Conservation (phyloP, 2,797 vertebrate genomes). For the Acridotheres tristis region DNA sequence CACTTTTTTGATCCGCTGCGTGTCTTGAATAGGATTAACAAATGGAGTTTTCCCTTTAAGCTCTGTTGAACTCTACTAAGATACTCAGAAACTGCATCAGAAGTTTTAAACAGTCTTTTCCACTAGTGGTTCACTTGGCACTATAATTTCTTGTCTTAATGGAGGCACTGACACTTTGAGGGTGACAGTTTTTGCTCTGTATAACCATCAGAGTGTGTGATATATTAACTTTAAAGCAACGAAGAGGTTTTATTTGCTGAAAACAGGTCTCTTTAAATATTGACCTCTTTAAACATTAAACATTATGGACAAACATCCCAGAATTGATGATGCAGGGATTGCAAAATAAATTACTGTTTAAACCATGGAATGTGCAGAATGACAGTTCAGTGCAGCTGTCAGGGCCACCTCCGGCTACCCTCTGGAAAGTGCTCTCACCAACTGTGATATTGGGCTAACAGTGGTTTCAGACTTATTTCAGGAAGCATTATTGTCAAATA, state of each 20-base stretch:
- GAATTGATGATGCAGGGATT: conserved; percentile 53
- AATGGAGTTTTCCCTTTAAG: conserved; percentile 5
- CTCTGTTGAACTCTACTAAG: background rate
- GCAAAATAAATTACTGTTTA: conserved; percentile 73
- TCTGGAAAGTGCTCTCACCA: background rate
- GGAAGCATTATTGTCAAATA: background rate
- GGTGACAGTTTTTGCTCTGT: conserved; percentile 4
- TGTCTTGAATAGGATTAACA: conserved; percentile 10
- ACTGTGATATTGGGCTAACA: background rate
- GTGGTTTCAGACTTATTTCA: background rate
- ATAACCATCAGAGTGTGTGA: conserved; percentile 24
- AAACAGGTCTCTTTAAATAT: conserved; percentile 60
- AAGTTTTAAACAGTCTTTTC: background rate
- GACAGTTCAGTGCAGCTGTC: conserved; percentile 49
- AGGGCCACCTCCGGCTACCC: background rate
- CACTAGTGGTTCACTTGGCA: background rate
- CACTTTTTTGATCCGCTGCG: background rate
- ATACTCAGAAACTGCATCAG: background rate
- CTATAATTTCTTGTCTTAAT: background rate
- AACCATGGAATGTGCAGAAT: conserved; percentile 61
- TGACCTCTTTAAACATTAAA: conserved; percentile 68
- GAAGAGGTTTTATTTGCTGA: conserved; percentile 46
- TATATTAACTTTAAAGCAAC: conserved; percentile 57
- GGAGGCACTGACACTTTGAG: background rate
- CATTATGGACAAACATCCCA: conserved; percentile 50